Evolutionary conservation across 2,113 vertebrate species (phyloP).

Genomic region (Chamaetylas fuelleborni): DNA sequence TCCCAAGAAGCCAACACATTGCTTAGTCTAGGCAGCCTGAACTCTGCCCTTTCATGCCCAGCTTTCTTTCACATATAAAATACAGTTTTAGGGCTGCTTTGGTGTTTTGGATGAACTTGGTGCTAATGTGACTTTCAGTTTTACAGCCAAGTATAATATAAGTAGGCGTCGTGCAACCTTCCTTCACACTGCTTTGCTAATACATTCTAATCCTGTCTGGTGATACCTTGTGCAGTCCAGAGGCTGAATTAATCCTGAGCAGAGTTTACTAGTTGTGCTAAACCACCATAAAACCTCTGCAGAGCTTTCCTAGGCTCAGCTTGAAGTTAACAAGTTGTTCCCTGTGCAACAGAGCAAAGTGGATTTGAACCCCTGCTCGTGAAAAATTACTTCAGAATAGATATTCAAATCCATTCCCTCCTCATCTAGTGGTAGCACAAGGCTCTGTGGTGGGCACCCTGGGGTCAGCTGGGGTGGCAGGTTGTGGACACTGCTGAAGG

Average conservation of each 20-base stretch:
- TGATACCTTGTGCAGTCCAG: neutral
- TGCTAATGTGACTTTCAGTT: neutral
- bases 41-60: neutral
- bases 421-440: neutral
- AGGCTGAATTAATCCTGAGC: neutral
- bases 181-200: neutral
- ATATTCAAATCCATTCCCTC: neutral
- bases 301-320: neutral
- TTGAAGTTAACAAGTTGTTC: neutral
- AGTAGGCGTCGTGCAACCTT: neutral
- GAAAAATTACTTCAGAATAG: neutral
- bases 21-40: neutral
- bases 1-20: neutral
- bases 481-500: too few relatives aligned
- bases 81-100: neutral
- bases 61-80: neutral
- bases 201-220: neutral
- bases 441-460: neutral
- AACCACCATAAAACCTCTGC: neutral
- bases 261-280: neutral
- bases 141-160: conserved; percentile 34
- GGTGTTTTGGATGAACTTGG: conserved; percentile 4
- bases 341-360: neutral
- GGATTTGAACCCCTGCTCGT: neutral
- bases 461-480: fast-evolving